Percentiles rank a stretch among this genome's conserved stretches.
phyloP scores from a whole-genome alignment of 92 coral and sea anemone species.

The Parazoanthus atlanticus region DNA sequence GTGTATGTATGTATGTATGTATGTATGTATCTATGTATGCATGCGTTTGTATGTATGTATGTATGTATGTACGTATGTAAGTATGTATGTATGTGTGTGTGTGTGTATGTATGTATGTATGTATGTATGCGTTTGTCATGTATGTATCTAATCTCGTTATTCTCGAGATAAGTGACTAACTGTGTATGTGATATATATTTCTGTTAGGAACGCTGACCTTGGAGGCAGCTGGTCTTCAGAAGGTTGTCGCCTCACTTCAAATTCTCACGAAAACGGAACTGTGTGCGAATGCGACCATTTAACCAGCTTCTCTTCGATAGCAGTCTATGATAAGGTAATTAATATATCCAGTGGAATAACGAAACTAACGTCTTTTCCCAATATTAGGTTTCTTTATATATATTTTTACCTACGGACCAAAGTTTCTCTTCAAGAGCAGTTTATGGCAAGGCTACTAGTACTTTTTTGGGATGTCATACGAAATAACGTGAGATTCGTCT shows the following conservation, averaged over 20 bases:
- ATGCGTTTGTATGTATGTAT: too few species aligned
- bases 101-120: neutral
- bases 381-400: neutral
- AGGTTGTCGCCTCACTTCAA: constrained; percentile 79
- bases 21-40: too few species aligned
- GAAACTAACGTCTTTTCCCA: neutral
- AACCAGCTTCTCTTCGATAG: constrained; percentile 83
- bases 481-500: too few species aligned
- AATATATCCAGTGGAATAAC: neutral
- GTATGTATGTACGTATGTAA: too few species aligned
- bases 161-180: neutral
- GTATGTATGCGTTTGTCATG: neutral
- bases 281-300: constrained; percentile 92
- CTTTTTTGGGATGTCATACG: too few species aligned
- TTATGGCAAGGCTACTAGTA: too few species aligned
- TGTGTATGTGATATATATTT: neutral
- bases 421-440: too few species aligned
- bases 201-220: constrained; percentile 57
- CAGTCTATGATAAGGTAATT: constrained; percentile 82
- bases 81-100: too few species aligned
- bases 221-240: constrained; percentile 93
- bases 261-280: constrained; percentile 57
- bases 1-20: neutral
- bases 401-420: too few species aligned
- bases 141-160: neutral